These are phyloP conservation scores for Gymnorhina tibicen DNA, from an alignment of 2,113 vertebrate species.

Conservation along the genomic window DNA sequence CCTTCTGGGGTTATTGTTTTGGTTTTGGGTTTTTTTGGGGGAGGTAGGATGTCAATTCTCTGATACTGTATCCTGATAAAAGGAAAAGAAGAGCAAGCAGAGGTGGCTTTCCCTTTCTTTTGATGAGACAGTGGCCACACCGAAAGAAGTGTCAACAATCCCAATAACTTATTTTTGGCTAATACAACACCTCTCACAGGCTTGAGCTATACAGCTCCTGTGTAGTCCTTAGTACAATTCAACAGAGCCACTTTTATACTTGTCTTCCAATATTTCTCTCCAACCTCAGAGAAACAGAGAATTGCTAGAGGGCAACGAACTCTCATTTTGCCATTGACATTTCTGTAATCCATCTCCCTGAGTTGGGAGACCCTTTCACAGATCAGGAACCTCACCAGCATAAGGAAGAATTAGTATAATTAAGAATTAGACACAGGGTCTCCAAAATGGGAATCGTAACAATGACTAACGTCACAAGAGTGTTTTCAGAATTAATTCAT, in stretches of 20 bases:
- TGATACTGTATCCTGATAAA: neutral
- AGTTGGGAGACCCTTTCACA: constrained; percentile 44
- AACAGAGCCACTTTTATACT: constrained; percentile 5
- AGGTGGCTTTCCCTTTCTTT: neutral
- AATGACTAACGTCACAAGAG: constrained; percentile 54
- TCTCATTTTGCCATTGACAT: constrained; percentile 51
- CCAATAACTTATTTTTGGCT: neutral
- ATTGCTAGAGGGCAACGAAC: constrained; percentile 44
- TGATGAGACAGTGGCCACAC: neutral
- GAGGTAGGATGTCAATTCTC: neutral
- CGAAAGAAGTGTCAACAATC: neutral
- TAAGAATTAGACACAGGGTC: constrained; percentile 60
- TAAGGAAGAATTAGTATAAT: constrained; percentile 49
- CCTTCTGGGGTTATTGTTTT: neutral
- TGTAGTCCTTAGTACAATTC: neutral
- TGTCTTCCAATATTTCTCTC: neutral
- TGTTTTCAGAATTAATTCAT: constrained; percentile 58
- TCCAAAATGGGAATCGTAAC: constrained; percentile 64
- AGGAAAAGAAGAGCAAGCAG: neutral
- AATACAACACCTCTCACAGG: neutral
- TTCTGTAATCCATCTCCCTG: constrained; percentile 40
- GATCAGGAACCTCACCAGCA: neutral
- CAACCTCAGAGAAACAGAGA: constrained; percentile 19
- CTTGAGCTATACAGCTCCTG: neutral
- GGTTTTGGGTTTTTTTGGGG: neutral